Percentiles rank a stretch among this genome's conserved stretches.
These are phyloP conservation scores for Cheirogaleus medius DNA, from an alignment of 2,113 vertebrate genomes.

Conservation along the genomic window DNA sequence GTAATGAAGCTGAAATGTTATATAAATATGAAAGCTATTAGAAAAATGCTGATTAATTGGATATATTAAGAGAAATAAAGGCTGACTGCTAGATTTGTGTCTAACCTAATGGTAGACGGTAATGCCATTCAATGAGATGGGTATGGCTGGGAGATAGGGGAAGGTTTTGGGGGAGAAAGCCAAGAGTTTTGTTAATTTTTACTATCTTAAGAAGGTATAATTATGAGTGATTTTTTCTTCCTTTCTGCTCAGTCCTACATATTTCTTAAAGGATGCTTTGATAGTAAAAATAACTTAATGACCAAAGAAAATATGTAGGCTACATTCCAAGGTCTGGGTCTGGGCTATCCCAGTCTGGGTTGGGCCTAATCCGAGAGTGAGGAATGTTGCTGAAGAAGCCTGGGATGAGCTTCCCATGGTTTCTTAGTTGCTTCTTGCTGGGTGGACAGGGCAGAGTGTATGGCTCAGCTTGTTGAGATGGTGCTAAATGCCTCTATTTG, in stretches of 20 bases:
- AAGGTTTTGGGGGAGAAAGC: neutral
- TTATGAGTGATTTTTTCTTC: neutral
- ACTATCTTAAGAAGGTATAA: neutral
- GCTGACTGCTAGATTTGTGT: neutral
- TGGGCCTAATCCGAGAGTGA: neutral
- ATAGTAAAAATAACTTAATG: conserved; percentile 26
- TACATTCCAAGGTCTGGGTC: neutral
- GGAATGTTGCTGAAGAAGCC: neutral
- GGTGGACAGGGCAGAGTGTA: neutral
- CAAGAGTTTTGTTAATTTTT: neutral
- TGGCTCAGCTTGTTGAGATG: neutral
- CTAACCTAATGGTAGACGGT: neutral
- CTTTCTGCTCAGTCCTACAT: neutral
- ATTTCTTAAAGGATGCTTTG: conserved; percentile 26
- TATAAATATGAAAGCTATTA: neutral
- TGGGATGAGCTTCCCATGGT: neutral
- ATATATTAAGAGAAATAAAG: neutral
- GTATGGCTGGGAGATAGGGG: neutral
- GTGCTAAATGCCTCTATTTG: conserved; percentile 29
- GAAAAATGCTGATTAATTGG: neutral
- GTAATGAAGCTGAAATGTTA: neutral
- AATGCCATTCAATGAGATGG: neutral
- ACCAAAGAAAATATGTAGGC: neutral
- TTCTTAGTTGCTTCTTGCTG: neutral
- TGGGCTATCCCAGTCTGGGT: neutral